phyloP scores from a whole-genome alignment of 2,797 vertebrate species.

The Phoebastria nigripes region DNA sequence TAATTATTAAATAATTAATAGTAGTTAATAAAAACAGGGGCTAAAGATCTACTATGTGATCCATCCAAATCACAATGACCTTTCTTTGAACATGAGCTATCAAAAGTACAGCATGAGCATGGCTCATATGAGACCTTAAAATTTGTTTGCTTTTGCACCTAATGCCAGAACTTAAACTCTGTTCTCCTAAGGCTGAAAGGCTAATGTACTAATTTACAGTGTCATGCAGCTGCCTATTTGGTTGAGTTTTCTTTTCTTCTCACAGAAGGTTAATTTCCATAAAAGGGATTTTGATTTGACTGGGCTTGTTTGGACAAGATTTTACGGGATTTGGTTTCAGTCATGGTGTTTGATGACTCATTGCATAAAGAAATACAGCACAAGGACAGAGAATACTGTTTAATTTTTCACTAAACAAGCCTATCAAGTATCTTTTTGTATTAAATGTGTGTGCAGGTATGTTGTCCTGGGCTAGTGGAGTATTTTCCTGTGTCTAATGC shows the following conservation, averaged over 20 bases:
- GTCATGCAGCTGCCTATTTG: slow-evolving; percentile 25
- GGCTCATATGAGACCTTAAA: neutral
- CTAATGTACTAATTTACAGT: slow-evolving; percentile 5
- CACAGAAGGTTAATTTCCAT: slow-evolving; percentile 54
- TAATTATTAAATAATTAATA: neutral
- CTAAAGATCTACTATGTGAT: neutral
- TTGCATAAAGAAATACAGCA: neutral
- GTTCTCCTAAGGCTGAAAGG: slow-evolving; percentile 6
- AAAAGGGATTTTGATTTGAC: slow-evolving; percentile 47
- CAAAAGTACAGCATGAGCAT: neutral
- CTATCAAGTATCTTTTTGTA: neutral
- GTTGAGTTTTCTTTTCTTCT: slow-evolving; percentile 27
- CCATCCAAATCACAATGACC: neutral
- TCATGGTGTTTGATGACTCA: neutral
- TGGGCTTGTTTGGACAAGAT: slow-evolving; percentile 51
- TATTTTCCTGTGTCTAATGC: neutral
- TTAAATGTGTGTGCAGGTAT: neutral
- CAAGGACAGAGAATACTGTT: neutral
- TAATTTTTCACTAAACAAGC: neutral
- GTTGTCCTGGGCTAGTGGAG: neutral
- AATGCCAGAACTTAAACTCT: slow-evolving; percentile 27
- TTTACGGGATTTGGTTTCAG: slow-evolving; percentile 51
- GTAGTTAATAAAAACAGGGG: neutral
- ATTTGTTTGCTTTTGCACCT: slow-evolving; percentile 43
- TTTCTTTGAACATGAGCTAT: neutral